Percentiles rank a stretch among this genome's conserved stretches.
phyloP scores from a whole-genome alignment of 2,888 invertebrate genomes.

The Leptopterna dolabrata region DNA sequence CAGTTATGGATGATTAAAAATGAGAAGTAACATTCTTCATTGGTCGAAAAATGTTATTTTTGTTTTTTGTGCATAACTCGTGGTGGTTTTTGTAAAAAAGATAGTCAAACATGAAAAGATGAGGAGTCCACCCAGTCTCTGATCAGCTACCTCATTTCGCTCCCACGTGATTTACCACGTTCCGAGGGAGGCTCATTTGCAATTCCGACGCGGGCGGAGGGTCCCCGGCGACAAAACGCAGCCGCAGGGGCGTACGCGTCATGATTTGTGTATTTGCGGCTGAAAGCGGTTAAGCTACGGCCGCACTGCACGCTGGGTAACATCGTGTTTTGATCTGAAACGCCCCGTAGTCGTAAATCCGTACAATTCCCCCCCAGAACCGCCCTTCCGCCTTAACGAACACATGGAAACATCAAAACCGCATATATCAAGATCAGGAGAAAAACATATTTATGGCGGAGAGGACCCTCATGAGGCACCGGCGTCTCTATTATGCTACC shows the following conservation, averaged over 20 bases:
- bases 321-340: not conserved
- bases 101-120: not conserved
- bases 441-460: not conserved
- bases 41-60: too few relatives aligned
- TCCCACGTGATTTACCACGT: not conserved
- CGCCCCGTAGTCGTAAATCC: constrained; percentile 5
- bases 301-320: not conserved
- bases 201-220: not conserved
- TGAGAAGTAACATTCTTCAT: too few relatives aligned
- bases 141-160: constrained; percentile 1
- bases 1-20: too few relatives aligned
- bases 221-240: constrained; percentile 13
- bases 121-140: not conserved
- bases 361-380: not conserved
- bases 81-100: too few relatives aligned
- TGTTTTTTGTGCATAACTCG: too few relatives aligned
- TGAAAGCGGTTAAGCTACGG: not conserved
- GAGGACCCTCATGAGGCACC: not conserved
- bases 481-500: not conserved
- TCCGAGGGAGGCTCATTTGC: not conserved
- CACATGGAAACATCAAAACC: not conserved
- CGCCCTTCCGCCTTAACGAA: not conserved
- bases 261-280: constrained; percentile 12
- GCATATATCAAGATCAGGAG: constrained; percentile 1
- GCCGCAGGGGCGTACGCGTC: not conserved